Evolutionary conservation across 1,140 invertebrate genomes (phyloP).

Genomic region (Lineus longissimus): DNA sequence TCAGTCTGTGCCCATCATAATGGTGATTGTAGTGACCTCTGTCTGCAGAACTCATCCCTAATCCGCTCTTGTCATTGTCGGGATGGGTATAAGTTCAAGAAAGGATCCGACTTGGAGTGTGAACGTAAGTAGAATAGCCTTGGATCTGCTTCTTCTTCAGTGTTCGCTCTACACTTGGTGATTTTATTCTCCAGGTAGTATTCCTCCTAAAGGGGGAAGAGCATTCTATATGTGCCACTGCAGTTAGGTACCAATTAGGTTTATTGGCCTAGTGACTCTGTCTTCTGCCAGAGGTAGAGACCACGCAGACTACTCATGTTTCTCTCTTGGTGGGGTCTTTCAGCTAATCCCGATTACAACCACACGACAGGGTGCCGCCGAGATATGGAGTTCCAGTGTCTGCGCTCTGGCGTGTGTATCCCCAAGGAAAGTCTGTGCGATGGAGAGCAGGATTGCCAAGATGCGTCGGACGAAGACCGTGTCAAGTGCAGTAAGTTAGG

Average conservation of each 20-base stretch:
- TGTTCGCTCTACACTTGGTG: no score
- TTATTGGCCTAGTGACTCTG: no score
- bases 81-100: conserved; percentile 52
- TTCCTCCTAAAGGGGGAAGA: no score
- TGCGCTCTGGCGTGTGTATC: conserved; percentile 69
- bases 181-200: no score
- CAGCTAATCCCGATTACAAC: not conserved
- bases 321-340: no score
- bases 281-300: no score
- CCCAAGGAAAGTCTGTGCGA: conserved; percentile 91
- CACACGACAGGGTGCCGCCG: conserved; percentile 17
- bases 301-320: no score
- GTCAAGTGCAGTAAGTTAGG: conserved; percentile 56
- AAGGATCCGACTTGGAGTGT: conserved; percentile 29
- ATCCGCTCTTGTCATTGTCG: conserved; percentile 59
- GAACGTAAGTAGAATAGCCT: conserved; percentile 35
- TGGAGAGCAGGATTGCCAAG: conserved; percentile 90
- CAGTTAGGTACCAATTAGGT: no score
- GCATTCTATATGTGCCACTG: no score
- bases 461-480: conserved; percentile 91
- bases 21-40: conserved; percentile 55
- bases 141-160: no score
- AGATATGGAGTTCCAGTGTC: conserved; percentile 24
- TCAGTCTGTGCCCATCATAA: conserved; percentile 47
- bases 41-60: conserved; percentile 13